Evolutionary conservation across 1,140 invertebrate species (phyloP), one percentile per base, ranked within the genome.

Genomic region (Maniola jurtina): DNA sequence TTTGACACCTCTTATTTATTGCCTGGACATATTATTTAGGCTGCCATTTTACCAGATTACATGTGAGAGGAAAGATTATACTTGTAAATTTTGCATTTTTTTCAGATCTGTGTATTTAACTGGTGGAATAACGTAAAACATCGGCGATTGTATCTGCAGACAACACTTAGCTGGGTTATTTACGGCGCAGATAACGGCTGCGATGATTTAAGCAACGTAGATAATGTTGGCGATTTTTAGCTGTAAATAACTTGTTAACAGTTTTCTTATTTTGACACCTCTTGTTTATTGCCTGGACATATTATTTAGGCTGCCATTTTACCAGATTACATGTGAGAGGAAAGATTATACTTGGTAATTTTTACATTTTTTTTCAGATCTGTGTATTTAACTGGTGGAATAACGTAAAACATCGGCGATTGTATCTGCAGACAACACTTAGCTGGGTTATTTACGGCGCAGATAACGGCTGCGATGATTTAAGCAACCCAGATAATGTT

Each of bases 201-300:
- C 74, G 75, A 83, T 82, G 83, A 85, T 83, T 83, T 82, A 83
- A 79, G 76, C 68, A 79, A 71, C 65, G 56, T 47, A 74, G 80
- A 82, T 85, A 82, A 81, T 72, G 77, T 66, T 68, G 38, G 61
- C 61, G 66, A 68, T 68, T 63, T 52, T 55, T 60, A 62, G 64
- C 59, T 60, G 57, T 61, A 61, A 66, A 66, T 58, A 68, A 68
- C 54, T 55, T 55, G 33, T 55, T 35, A 55, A 55, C 54, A 55
- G 35, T 55, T 55, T 55, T 52, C 14, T 52, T 52, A 25, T 52
- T 52, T 45, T 11, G 9, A n/a, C 9, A 11, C 13, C 13, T 5
- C 9, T 45, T 45, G n/a, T 45, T 45, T 5, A 5, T 9, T 11
- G 10, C 10, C 38, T 9, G 10, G 38, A 40, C 10, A 40, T 40